phyloP scores from a whole-genome alignment of 2,113 vertebrate genomes.

The Isichthys henryi region DNA sequence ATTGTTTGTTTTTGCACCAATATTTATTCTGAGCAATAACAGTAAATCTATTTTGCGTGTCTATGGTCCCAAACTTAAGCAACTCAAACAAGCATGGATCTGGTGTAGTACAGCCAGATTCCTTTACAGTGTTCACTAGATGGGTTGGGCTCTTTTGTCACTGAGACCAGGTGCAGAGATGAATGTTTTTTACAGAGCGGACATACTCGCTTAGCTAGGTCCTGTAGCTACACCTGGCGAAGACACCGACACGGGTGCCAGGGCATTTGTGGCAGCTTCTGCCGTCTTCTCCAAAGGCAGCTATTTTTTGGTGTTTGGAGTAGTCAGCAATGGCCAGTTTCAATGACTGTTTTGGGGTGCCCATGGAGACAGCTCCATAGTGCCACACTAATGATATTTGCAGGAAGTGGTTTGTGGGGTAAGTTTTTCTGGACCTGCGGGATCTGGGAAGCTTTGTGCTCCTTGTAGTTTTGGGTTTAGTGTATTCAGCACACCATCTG shows the following conservation, averaged over 20 bases:
- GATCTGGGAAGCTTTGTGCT: neutral
- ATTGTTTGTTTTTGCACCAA: neutral
- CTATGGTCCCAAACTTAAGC: neutral
- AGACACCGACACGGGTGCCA: neutral
- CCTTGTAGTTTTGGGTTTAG: neutral
- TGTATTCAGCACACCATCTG: neutral
- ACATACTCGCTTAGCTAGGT: neutral
- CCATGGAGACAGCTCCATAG: neutral
- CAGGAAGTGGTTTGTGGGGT: neutral
- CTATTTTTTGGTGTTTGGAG: neutral
- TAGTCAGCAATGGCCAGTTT: neutral
- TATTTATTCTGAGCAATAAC: conserved; percentile 19
- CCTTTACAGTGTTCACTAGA: neutral
- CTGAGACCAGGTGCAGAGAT: neutral
- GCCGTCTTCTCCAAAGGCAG: neutral
- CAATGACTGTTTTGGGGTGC: neutral
- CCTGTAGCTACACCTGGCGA: neutral
- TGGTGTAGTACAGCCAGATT: neutral
- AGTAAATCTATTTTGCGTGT: neutral
- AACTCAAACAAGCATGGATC: conserved; percentile 5
- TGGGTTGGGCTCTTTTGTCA: neutral
- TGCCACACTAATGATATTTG: neutral
- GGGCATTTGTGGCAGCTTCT: neutral
- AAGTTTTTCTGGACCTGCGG: neutral
- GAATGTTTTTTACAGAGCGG: neutral